Evolutionary conservation across 2,888 invertebrate species (phyloP), one percentile per base, ranked within the genome.

Genomic region (Andrena trimmerana): DNA sequence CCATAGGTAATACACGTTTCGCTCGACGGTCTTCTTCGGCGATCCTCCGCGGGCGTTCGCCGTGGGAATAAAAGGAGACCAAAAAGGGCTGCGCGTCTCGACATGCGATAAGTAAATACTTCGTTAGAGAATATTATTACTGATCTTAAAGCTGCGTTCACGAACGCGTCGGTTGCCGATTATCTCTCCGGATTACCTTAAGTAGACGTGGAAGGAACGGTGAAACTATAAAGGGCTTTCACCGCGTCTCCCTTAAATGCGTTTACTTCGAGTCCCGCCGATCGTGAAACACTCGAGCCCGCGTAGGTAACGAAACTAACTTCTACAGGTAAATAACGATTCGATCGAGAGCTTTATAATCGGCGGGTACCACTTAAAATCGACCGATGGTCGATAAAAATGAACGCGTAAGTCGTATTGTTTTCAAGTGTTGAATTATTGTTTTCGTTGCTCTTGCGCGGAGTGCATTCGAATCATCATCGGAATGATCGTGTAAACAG

Each of bases 61-160:
- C 48, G 36, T 48, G 48, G 50, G 72, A 24, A 60, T 66, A 42
- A 16, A 16, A 42, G 62, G 16, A 50, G 16, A 69, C 8, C 27
- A 62, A 69, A 65, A 42, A 42, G 42, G 62, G 65, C 60, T 78
- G 57, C 65, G 57, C 65, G 13, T 70, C 60, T 50, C n/a, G 62
- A 42, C 66, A 29, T 33, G 67, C 52, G 31, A 42, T 67, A 80
- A 65, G 63, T 52, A 71, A 75, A 79, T 68, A 36, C 29, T 67
- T 31, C 52, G 36, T 68, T 59, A 63, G 59, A 50, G 57, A 42
- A 67, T 20, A 70, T 24, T 27, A 57, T 57, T 57, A 57, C 52
- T 31, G 60, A 74, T 77, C 0, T 73, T 75, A 79, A 88, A 86
- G 73, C 70, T 86, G 84, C 79, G 63, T 59, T 57, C 71, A 70